phyloP scores from a whole-genome alignment of 2,113 vertebrate genomes.

The Coracopsis vasa region DNA sequence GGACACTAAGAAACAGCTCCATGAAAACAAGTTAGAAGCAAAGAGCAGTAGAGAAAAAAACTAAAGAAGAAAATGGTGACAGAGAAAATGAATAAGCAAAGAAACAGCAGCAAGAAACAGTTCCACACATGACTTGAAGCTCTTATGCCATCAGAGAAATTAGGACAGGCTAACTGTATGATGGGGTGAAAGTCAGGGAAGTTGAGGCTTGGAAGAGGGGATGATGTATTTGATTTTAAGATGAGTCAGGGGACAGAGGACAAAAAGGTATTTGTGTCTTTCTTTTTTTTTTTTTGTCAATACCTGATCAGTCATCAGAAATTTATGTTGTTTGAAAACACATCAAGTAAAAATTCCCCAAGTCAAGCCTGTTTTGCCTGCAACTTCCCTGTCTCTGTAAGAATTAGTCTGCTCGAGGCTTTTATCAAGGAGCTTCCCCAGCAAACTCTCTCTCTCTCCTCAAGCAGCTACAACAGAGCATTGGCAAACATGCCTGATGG shows the following conservation, averaged over 20 bases:
- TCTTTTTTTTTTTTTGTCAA: not conserved
- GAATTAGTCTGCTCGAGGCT: not conserved
- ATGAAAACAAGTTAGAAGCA: not conserved
- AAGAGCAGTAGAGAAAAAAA: not conserved
- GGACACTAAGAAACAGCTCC: not conserved
- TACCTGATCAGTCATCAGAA: not conserved
- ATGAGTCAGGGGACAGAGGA: not conserved
- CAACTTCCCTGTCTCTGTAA: not conserved
- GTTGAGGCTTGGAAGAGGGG: not conserved
- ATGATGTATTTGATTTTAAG: not conserved
- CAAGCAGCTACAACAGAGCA: not conserved
- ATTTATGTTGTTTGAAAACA: not conserved
- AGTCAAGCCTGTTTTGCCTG: not conserved
- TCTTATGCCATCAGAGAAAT: not conserved
- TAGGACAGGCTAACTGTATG: not conserved
- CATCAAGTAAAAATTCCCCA: not conserved
- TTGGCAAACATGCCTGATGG: not conserved
- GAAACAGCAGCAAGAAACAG: not conserved
- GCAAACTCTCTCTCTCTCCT: not conserved
- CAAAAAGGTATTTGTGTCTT: not conserved
- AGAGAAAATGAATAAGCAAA: not conserved
- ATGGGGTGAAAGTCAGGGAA: not conserved
- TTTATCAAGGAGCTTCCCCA: not conserved
- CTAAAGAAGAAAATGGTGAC: not conserved
- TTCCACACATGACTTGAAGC: not conserved